Conservation (phyloP, 2,797 vertebrate genomes). For the Sebastiscus tertius region DNA sequence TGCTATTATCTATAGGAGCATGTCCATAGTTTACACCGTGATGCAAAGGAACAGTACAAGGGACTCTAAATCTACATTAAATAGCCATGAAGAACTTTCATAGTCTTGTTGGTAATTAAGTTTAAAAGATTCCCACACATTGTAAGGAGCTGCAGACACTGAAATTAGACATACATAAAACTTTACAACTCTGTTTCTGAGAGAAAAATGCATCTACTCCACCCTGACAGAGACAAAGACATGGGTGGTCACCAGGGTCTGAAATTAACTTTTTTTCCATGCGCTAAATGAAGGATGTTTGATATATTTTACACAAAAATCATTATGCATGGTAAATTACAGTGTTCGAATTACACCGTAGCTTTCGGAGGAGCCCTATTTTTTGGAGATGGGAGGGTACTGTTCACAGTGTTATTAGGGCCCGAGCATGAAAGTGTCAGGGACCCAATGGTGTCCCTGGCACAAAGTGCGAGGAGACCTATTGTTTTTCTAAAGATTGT, state of each 20-base stretch:
- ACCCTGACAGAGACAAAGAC: constrained; percentile 6
- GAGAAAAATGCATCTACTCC: constrained; percentile 2
- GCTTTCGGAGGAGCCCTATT: too few species aligned
- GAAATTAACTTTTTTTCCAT: too few species aligned
- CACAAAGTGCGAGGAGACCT: too few species aligned
- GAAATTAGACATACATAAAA: constrained; percentile 12
- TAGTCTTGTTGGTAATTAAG: neutral
- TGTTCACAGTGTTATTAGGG: too few species aligned
- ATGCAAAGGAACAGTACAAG: neutral
- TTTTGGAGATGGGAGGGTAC: too few species aligned
- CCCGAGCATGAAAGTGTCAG: too few species aligned
- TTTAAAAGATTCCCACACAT: constrained; percentile 5
- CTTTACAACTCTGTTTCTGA: constrained; percentile 3
- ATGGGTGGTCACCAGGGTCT: neutral
- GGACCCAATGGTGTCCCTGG: too few species aligned
- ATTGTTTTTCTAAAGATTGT: too few species aligned
- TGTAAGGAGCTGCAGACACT: neutral
- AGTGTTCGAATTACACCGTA: too few species aligned
- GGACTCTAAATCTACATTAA: neutral
- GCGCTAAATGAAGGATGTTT: too few species aligned
- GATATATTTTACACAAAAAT: too few species aligned
- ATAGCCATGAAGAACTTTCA: neutral
- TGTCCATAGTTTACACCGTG: neutral
- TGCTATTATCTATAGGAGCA: neutral
- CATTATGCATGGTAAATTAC: too few species aligned